Percentiles rank a stretch among this genome's conserved stretches.
Conservation (phyloP, 2,113 vertebrate genomes). For the Emydocephalus ijimae region DNA sequence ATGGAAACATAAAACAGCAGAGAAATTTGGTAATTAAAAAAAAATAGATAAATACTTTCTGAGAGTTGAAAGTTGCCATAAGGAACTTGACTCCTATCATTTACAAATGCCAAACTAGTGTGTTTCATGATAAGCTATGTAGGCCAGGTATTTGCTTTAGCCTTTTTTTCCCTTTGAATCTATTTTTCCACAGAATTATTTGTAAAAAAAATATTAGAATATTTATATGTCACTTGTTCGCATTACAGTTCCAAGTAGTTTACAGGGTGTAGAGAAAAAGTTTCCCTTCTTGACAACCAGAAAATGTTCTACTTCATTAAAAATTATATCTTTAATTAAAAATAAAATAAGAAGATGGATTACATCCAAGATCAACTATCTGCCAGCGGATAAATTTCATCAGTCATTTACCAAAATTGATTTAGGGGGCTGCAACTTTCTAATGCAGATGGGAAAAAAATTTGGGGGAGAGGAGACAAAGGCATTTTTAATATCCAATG, state of each 20-base stretch:
- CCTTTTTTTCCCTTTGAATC: background rate
- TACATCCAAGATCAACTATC: background rate
- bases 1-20: background rate
- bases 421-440: background rate
- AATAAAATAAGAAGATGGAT: background rate
- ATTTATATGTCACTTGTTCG: background rate
- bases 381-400: background rate
- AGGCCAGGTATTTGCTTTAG: background rate
- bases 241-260: background rate
- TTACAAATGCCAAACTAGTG: background rate
- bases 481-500: background rate
- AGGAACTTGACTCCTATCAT: background rate
- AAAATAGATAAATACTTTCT: background rate
- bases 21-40: background rate
- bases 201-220: background rate
- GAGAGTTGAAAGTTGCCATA: background rate
- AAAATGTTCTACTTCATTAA: background rate
- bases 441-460: background rate
- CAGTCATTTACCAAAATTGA: background rate
- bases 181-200: background rate
- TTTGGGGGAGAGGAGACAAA: background rate
- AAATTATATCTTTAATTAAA: background rate
- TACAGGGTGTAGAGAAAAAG: background rate
- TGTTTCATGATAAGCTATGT: background rate
- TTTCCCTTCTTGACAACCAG: background rate